Evolutionary conservation across 2,797 vertebrate genomes (phyloP).

Genomic region (Lagorchestes hirsutus): DNA sequence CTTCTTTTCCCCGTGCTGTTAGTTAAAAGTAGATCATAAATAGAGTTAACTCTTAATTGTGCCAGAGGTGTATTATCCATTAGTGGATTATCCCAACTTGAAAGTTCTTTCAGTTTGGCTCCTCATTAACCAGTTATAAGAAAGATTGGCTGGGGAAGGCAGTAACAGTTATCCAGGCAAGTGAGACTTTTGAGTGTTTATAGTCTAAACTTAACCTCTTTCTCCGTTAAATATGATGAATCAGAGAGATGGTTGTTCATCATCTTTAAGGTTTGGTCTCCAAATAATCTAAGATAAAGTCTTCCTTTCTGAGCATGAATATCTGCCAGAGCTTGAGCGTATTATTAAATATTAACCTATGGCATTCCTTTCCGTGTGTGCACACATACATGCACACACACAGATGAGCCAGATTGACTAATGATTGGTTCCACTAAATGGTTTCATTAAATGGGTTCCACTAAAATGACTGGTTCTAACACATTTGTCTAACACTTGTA

Average conservation of each 20-base stretch:
- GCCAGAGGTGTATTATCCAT: not conserved
- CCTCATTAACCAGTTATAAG: conserved; percentile 44
- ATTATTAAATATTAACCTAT: not conserved
- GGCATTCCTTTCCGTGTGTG: not conserved
- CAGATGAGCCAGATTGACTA: not conserved
- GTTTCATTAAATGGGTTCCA: not conserved
- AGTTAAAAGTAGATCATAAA: conserved; percentile 37
- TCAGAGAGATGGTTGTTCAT: not conserved
- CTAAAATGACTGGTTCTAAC: not conserved
- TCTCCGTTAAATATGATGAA: not conserved
- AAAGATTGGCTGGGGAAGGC: conserved; percentile 19
- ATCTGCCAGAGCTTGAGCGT: not conserved
- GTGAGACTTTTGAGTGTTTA: not conserved
- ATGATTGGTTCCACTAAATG: not conserved
- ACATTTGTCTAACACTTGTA: not conserved
- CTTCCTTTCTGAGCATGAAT: not conserved
- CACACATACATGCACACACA: not conserved
- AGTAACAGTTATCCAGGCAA: not conserved
- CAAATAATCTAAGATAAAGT: not conserved
- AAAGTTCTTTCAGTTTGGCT: conserved; percentile 30
- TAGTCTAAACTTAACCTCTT: not conserved
- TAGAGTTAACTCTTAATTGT: conserved; percentile 43
- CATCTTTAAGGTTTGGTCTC: not conserved
- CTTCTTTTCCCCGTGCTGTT: conserved; percentile 35
- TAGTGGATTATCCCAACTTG: conserved; percentile 34